Evolutionary conservation across 2,113 vertebrate genomes (phyloP), one percentile per base, ranked within the genome.

Genomic region (Dolichotis patagonum): DNA sequence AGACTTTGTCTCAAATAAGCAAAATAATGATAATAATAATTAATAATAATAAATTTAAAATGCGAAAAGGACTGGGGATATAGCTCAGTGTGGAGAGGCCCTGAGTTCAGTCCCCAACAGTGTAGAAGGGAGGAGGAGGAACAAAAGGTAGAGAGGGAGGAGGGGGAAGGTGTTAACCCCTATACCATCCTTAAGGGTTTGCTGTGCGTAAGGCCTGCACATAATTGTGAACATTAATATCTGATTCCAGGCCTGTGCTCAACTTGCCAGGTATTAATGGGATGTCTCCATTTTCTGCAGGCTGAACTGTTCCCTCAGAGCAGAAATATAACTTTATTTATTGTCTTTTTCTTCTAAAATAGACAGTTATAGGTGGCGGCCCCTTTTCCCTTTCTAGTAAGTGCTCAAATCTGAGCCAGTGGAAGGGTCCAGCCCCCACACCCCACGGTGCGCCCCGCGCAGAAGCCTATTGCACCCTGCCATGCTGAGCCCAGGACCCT

Each of bases 291-390:
- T 86, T 89, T 93, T 88, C 65, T 93, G 38, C 13, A 67, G 58
- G 8, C 32, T 38, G 24, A 83, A 88, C 35, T 54, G 28, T 88
- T 73, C 58, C 63, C 62, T 93, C 14, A 28, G 43, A 92, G 83
- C n/a, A 95, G 81, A 85, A 96, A 46, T 60, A 32, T 52, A 63
- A 65, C 24, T 43, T 54, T 81, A 82, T 81, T 49, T 81, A 84
- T 8, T 54, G 46, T 85, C 60, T 85, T 97, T 58, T 75, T 73
- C 67, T 83, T 94, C 85, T 52, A 2, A 80, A 83, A 46, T 28
- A 49, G 46, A 41, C 35, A 49, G 54, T 43, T 84, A 65, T 5
- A 17, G 41, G 3, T 62, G 71, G 22, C 35, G 73, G 14, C 12
- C 2, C 30, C 19, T 75, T 86, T 62, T 91, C 19, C 43, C 41